Conservation (phyloP, 30 jellyfish, hydroid and myxozoan species). For the Sanderia malayensis region DNA sequence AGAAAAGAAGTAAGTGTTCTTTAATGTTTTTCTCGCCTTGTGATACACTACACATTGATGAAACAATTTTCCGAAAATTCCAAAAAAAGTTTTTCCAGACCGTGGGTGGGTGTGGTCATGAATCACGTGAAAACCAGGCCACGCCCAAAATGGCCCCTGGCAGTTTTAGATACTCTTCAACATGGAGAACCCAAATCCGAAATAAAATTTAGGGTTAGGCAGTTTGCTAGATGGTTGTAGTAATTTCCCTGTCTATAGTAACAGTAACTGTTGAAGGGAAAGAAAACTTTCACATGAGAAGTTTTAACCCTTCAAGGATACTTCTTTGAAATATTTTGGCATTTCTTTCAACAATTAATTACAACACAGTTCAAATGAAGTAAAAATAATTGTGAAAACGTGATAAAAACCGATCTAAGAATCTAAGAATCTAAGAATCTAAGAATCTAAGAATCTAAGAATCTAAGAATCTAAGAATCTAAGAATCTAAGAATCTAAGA, state of each 20-base stretch:
- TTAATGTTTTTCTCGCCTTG: neutral
- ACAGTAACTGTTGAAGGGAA: no score
- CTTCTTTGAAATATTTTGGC: no score
- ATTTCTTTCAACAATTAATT: no score
- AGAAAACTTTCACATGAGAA: no score
- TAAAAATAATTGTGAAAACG: no score
- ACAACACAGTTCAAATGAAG: no score
- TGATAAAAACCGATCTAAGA: no score
- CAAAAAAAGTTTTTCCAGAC: neutral
- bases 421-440: no score
- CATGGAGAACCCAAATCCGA: neutral
- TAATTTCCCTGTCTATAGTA: neutral
- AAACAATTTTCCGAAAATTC: neutral
- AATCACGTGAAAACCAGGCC: constrained; percentile 2
- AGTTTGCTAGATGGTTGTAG: constrained; percentile 1
- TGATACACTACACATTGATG: neutral
- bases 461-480: no score
- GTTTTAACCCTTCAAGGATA: no score
- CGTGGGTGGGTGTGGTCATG: neutral
- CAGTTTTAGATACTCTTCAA: constrained; percentile 1
- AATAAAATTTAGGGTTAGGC: constrained; percentile 1
- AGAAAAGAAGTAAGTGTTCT: neutral
- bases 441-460: no score
- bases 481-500: no score
- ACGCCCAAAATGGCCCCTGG: constrained; percentile 4